These are phyloP conservation scores for Platichthys flesus DNA, from an alignment of 2,113 vertebrate genomes.

Conservation along the genomic window DNA sequence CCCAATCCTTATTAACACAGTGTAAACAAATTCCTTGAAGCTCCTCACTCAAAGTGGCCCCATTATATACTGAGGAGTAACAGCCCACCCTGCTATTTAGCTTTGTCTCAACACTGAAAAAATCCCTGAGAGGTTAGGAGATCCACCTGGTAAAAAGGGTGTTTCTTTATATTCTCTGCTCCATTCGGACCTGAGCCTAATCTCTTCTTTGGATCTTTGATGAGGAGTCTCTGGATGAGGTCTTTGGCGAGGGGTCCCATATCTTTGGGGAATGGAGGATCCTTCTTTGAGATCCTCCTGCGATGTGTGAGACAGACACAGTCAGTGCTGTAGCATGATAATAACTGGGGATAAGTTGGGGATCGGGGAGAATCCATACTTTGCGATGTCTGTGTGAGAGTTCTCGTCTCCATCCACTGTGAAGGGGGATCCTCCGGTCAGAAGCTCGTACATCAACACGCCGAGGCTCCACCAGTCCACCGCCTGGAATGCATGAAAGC, in stretches of 20 bases:
- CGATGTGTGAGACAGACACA: constrained; percentile 11
- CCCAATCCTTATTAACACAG: neutral
- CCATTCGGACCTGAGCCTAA: constrained; percentile 91
- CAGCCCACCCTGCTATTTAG: constrained; percentile 17
- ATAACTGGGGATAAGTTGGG: neutral
- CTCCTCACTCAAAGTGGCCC: neutral
- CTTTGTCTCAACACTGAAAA: constrained; percentile 27
- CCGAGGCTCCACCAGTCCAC: constrained; percentile 99
- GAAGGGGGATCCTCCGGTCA: constrained; percentile 98
- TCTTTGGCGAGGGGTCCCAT: constrained; percentile 92
- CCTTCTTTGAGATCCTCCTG: constrained; percentile 97
- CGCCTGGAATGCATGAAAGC: constrained; percentile 81
- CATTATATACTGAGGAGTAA: neutral
- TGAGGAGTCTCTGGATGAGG: constrained; percentile 90
- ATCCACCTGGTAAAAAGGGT: constrained; percentile 94
- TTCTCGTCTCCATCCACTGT: constrained; percentile 98
- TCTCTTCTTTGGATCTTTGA: constrained; percentile 95
- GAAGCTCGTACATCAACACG: constrained; percentile 96
- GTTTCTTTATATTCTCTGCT: constrained; percentile 92
- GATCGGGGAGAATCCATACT: constrained; percentile 80
- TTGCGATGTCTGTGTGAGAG: constrained; percentile 96
- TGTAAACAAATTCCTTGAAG: constrained; percentile 17
- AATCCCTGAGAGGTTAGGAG: neutral
- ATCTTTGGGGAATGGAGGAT: constrained; percentile 95
- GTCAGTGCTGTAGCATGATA: constrained; percentile 19